A percentile compares a stretch with the other conserved stretches of the same genome.
Evolutionary conservation across 2,888 invertebrate genomes (phyloP).

Genomic region (Chrysina gloriosa): DNA sequence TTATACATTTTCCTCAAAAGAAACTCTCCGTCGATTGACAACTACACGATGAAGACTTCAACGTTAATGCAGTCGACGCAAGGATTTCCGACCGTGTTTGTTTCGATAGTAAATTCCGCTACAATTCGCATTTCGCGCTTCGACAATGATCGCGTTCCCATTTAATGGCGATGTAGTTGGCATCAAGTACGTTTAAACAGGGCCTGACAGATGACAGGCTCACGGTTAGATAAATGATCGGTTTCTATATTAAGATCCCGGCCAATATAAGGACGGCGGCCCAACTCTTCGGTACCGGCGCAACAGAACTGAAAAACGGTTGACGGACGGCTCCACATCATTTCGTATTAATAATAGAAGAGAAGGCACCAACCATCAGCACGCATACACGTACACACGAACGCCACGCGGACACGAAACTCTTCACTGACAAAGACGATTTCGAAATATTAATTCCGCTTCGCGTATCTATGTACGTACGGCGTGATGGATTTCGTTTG

Average conservation of each 20-base stretch:
- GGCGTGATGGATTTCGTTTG: constrained; percentile 25
- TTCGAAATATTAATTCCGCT: constrained; percentile 32
- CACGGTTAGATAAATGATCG: constrained; percentile 54
- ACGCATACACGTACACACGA: not conserved
- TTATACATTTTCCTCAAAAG: too few relatives aligned
- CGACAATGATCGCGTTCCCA: constrained; percentile 32
- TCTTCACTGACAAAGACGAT: constrained; percentile 35
- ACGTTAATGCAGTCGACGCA: too few relatives aligned
- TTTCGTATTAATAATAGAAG: constrained; percentile 50
- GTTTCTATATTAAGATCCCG: constrained; percentile 53
- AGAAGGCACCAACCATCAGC: constrained; percentile 6
- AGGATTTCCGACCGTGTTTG: too few relatives aligned
- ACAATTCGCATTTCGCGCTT: constrained; percentile 16
- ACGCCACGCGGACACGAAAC: not conserved
- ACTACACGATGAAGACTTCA: too few relatives aligned
- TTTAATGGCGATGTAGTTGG: constrained; percentile 36
- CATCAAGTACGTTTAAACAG: constrained; percentile 26
- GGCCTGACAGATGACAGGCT: constrained; percentile 52
- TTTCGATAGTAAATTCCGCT: constrained; percentile 20
- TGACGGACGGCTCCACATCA: constrained; percentile 48
- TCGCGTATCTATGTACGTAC: not conserved
- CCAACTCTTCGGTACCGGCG: constrained; percentile 27
- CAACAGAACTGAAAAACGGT: constrained; percentile 46
- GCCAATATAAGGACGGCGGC: constrained; percentile 20
- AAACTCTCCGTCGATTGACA: too few relatives aligned